A percentile compares a stretch with the other conserved stretches of the same genome.
Conservation (phyloP, 2,113 vertebrate genomes). For the Nibea albiflora region DNA sequence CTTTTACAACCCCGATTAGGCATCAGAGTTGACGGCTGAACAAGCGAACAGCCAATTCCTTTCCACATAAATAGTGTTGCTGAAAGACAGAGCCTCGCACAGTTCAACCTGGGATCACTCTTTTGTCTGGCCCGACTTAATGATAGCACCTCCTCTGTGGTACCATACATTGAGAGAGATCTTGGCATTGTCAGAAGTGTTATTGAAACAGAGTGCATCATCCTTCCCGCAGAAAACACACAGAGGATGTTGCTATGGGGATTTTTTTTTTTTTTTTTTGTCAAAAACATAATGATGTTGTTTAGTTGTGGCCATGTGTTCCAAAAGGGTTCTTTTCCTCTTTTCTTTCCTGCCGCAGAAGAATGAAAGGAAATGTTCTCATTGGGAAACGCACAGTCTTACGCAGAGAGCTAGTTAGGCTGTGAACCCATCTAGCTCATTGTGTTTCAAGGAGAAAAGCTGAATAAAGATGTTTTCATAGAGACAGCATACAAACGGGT, state of each 20-base stretch:
- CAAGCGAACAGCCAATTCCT: conserved; percentile 13
- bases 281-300: conserved; percentile 67
- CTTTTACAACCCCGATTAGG: conserved; percentile 39
- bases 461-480: conserved; percentile 22
- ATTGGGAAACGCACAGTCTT: conserved; percentile 55
- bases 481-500: not conserved
- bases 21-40: conserved; percentile 34
- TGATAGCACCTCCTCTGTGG: conserved; percentile 34
- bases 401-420: conserved; percentile 17
- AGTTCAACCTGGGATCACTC: conserved; percentile 34
- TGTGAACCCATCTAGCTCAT: conserved; percentile 34
- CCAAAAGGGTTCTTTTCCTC: conserved; percentile 60
- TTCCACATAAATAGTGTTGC: conserved; percentile 10
- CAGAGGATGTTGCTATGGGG: conserved; percentile 67
- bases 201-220: conserved; percentile 52
- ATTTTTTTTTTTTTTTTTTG: conserved; percentile 48
- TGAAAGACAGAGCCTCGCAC: conserved; percentile 22
- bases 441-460: conserved; percentile 42
- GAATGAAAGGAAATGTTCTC: conserved; percentile 81
- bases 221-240: conserved; percentile 47
- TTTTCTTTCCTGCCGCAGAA: conserved; percentile 72
- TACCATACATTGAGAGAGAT: conserved; percentile 12
- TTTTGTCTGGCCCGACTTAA: conserved; percentile 28
- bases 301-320: conserved; percentile 65
- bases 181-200: conserved; percentile 49